Evolutionary conservation across 2,113 vertebrate genomes (phyloP).

Genomic region (Atherinomorus stipes): DNA sequence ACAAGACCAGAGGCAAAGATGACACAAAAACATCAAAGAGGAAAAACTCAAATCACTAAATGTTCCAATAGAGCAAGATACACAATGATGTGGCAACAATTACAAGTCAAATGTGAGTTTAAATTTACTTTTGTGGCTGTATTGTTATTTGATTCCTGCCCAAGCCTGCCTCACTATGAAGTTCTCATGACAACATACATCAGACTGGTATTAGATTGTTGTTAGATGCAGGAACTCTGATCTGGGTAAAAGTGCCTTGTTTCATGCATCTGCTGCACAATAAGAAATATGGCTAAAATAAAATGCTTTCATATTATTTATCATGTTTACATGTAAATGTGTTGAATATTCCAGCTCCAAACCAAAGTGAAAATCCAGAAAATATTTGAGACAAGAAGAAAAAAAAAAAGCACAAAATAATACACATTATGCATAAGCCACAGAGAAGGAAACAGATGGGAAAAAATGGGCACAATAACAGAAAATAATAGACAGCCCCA

Average conservation of each 20-base stretch:
- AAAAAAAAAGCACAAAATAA: conserved; percentile 33
- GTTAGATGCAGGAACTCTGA: neutral
- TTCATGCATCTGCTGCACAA: neutral
- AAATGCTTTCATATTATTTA: neutral
- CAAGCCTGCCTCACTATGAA: neutral
- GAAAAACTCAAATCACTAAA: neutral
- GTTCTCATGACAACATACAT: conserved; percentile 7
- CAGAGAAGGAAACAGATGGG: conserved; percentile 35
- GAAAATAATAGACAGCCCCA: conserved; percentile 67
- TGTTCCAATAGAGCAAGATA: too few species aligned
- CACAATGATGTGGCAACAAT: neutral
- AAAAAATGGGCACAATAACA: conserved; percentile 44
- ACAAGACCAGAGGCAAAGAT: neutral
- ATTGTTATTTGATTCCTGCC: neutral
- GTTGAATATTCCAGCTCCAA: conserved; percentile 3
- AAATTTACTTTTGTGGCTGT: neutral
- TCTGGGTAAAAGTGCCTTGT: neutral
- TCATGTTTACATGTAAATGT: conserved; percentile 15
- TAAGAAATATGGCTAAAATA: conserved; percentile 1
- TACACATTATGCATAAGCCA: neutral
- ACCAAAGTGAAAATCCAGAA: conserved; percentile 12
- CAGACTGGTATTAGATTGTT: conserved; percentile 5
- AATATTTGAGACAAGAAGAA: conserved; percentile 17
- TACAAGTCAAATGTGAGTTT: neutral
- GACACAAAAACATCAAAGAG: neutral